Evolutionary conservation across 2,113 vertebrate species (phyloP).

Genomic region (Sakesphorus luctuosus): DNA sequence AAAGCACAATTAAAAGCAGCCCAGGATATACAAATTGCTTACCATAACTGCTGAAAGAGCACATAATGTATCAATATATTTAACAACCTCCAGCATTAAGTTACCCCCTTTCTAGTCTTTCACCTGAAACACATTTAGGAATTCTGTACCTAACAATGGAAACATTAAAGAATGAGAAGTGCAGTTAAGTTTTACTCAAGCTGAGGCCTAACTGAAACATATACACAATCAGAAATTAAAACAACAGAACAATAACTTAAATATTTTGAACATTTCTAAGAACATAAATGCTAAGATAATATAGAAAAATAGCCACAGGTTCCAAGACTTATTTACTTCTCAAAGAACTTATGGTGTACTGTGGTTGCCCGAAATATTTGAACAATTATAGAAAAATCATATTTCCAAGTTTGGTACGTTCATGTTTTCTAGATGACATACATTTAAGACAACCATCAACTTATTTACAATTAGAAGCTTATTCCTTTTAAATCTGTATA

Average conservation of each 20-base stretch:
- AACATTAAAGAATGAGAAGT: slow-evolving; percentile 46
- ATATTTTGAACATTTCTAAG: slow-evolving; percentile 2
- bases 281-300: slow-evolving; percentile 21
- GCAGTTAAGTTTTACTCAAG: neutral
- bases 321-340: slow-evolving; percentile 21
- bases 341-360: slow-evolving; percentile 46
- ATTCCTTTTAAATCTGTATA: slow-evolving; percentile 60
- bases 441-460: slow-evolving; percentile 63
- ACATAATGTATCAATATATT: slow-evolving; percentile 14
- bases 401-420: slow-evolving; percentile 69
- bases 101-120: slow-evolving; percentile 51
- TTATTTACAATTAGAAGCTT: slow-evolving; percentile 76
- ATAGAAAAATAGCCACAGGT: slow-evolving; percentile 47
- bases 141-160: slow-evolving; percentile 56
- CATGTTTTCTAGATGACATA: slow-evolving; percentile 55
- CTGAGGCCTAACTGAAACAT: slow-evolving; percentile 30
- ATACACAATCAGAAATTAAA: slow-evolving; percentile 34
- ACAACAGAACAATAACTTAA: slow-evolving; percentile 23
- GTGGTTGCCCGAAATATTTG: slow-evolving; percentile 68
- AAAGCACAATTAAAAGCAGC: slow-evolving; percentile 57
- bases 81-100: slow-evolving; percentile 47
- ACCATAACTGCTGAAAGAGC: slow-evolving; percentile 13
- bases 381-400: slow-evolving; percentile 73
- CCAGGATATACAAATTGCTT: slow-evolving; percentile 53
- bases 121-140: neutral